phyloP scores from a whole-genome alignment of 2,888 invertebrate genomes.

The Criorhina ranunculi region DNA sequence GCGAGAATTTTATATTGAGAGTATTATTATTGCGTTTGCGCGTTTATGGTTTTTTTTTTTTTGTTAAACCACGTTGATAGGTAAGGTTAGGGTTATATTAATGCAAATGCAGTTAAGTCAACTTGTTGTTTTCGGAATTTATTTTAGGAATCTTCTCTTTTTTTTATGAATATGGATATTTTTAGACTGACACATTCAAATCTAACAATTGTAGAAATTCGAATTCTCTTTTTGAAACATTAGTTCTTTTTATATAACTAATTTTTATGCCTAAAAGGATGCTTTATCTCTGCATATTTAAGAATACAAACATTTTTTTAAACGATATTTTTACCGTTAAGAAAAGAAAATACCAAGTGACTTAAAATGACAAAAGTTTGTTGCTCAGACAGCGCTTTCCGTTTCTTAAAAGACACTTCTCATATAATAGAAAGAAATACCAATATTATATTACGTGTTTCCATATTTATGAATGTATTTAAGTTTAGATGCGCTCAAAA shows the following conservation, averaged over 20 bases:
- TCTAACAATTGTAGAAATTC: neutral
- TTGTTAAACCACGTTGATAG: too few species aligned
- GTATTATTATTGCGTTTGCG: neutral
- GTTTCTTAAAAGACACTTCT: too few species aligned
- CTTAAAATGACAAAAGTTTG: too few species aligned
- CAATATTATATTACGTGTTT: too few species aligned
- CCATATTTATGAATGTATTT: too few species aligned
- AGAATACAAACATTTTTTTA: neutral
- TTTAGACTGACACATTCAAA: neutral
- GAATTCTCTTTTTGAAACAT: neutral
- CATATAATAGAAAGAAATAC: too few species aligned
- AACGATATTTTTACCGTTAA: too few species aligned
- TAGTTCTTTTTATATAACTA: neutral
- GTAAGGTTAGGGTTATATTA: too few species aligned
- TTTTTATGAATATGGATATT: neutral
- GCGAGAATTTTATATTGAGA: slow-evolving; percentile 24
- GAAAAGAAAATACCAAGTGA: too few species aligned
- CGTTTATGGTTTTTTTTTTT: too few species aligned
- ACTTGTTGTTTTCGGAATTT: neutral
- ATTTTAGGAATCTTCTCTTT: neutral
- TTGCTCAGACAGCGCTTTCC: too few species aligned
- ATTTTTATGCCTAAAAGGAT: neutral
- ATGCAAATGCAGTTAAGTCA: neutral
- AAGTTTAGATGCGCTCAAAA: too few species aligned
- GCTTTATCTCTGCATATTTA: neutral